Conservation (phyloP, 2,797 vertebrate genomes). For the Anguilla pacifica region DNA sequence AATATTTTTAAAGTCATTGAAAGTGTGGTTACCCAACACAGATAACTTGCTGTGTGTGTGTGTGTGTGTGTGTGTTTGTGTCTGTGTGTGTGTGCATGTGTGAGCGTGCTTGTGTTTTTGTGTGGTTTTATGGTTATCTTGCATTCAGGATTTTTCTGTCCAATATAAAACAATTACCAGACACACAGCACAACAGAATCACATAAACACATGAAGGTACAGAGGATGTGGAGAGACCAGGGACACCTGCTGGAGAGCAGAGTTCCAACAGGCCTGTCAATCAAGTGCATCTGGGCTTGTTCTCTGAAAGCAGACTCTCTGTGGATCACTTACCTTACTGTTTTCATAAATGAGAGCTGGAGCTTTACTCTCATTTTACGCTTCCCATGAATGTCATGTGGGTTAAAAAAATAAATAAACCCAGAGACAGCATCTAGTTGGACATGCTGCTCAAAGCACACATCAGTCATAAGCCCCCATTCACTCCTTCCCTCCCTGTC, state of each 20-base stretch:
- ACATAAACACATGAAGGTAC: background rate
- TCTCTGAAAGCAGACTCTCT: background rate
- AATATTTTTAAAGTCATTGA: background rate
- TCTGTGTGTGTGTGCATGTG: background rate
- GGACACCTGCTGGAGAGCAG: background rate
- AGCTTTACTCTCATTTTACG: background rate
- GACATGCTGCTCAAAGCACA: background rate
- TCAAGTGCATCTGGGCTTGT: background rate
- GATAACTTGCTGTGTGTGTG: background rate
- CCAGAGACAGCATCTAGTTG: background rate
- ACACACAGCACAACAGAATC: background rate
- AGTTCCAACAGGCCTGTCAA: background rate
- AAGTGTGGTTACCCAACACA: background rate
- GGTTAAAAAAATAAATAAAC: background rate
- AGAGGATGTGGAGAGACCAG: background rate
- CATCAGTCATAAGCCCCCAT: background rate
- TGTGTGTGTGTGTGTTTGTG: background rate
- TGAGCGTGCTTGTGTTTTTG: background rate
- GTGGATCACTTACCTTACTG: background rate
- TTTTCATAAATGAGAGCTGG: background rate
- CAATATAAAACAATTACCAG: background rate
- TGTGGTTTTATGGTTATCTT: background rate
- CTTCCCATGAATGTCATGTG: background rate
- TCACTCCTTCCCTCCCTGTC: background rate
- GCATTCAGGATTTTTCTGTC: background rate